Base-by-base conservation (phyloP, 1,140 invertebrate genomes). In the Drosophila mojavensis region DNA sequence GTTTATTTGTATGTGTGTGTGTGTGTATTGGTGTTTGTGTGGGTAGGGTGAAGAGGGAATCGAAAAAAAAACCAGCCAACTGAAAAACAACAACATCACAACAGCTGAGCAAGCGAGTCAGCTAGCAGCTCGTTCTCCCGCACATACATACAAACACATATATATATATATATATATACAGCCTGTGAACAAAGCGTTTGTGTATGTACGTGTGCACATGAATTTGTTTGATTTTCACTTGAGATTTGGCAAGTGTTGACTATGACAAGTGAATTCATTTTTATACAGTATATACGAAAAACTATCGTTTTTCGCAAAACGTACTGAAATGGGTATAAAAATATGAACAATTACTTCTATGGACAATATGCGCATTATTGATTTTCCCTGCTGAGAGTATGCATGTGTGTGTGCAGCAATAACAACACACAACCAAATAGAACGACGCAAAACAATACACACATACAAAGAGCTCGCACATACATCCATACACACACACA, bases 371-470 rank as follows among this genome's bases (percentile, higher is more conserved):
- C 83, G 83, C 83, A 86, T 81, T 86, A 86, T 86, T 83, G 83
- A 86, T 86, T 86, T 88, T 88, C 82, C 51, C 54, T 61, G 59
- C 45, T 51, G 28, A 30, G 30, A 58, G 26, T 56, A n/a, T 71
- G 24, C 36, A 20, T 41, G 30, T 53, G n/a, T 41, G n/a, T 53
- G 59, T 61, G 48, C 47, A 71, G 69, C 59, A 78, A 67, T 59
- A 79, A 66, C 68, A 78, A 79, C 33, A 79, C 20, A 63, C 43
- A 68, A 70, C 51, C 64, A 72, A 83, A 77, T 62, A 60, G 73
- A 84, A 86, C 83, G 83, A 86, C 83, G 83, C 83, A 86, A 86
- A 86, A 86, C 83, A 88, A 83, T 68, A 55, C 76, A 89, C 79
- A 86, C 78, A 85, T 74, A 63, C 70, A 77, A 56, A 58, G 62